phyloP scores from a whole-genome alignment of 1,140 invertebrate genomes.

The Drosophila erecta region DNA sequence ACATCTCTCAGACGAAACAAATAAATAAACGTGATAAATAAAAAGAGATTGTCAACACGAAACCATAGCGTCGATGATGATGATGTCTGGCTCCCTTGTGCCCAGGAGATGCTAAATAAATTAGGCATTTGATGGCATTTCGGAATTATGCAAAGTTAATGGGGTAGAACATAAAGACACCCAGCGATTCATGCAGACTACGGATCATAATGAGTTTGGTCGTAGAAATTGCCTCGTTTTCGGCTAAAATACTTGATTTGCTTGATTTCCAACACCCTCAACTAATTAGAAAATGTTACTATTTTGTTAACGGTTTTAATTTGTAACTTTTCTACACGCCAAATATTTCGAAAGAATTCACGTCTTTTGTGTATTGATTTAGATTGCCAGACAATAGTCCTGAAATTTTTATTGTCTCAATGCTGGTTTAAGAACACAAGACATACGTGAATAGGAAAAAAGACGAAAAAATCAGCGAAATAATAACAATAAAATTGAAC shows the following conservation, averaged over 20 bases:
- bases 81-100: constrained; percentile 23
- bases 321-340: constrained; percentile 8
- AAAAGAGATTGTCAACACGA: constrained; percentile 57
- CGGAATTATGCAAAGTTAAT: constrained; percentile 56
- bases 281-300: constrained; percentile 4
- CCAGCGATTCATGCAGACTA: constrained; percentile 29
- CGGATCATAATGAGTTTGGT: neutral
- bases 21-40: constrained; percentile 43
- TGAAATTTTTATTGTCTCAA: constrained; percentile 55
- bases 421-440: constrained; percentile 27
- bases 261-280: neutral
- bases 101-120: constrained; percentile 43
- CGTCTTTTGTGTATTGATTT: constrained; percentile 67
- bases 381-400: constrained; percentile 73
- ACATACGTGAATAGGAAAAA: constrained; percentile 22
- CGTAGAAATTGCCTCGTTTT: neutral
- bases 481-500: constrained; percentile 76
- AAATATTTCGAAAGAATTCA: constrained; percentile 1
- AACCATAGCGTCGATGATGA: constrained; percentile 7
- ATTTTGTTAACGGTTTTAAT: constrained; percentile 73
- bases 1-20: neutral
- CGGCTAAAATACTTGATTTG: neutral
- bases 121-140: constrained; percentile 49
- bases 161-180: constrained; percentile 34
- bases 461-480: constrained; percentile 35